Percentiles rank a stretch among this genome's conserved stretches.
Evolutionary conservation across 2,888 invertebrate genomes (phyloP).

Genomic region (Lithophane ornitopus): DNA sequence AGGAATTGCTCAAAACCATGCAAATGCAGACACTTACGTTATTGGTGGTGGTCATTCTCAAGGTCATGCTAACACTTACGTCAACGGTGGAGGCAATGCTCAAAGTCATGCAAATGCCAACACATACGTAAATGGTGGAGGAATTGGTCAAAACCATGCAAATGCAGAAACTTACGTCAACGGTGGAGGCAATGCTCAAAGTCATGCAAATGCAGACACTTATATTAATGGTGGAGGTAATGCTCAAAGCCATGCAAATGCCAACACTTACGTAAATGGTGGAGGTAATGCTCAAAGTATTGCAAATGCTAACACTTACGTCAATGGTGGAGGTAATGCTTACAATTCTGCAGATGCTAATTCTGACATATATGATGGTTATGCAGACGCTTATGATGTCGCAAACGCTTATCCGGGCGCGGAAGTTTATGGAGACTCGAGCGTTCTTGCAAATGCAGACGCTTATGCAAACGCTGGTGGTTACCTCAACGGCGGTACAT

Average conservation of each 20-base stretch:
- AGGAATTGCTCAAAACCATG: not conserved
- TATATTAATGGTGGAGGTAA: fast-evolving
- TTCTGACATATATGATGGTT: not conserved
- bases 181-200: not conserved
- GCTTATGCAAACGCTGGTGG: not conserved
- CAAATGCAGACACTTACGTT: not conserved
- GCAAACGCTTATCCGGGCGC: not conserved
- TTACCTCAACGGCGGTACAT: not conserved
- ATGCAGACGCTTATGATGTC: not conserved
- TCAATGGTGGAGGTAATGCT: not conserved
- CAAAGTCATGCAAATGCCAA: too few relatives aligned
- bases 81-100: too few relatives aligned
- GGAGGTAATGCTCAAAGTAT: not conserved
- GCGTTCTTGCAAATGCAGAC: not conserved
- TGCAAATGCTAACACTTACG: not conserved
- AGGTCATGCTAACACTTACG: not conserved
- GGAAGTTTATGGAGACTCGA: not conserved
- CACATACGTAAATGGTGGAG: not conserved
- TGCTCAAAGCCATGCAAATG: not conserved
- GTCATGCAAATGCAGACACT: not conserved
- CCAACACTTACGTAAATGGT: not conserved
- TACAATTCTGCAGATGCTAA: not conserved
- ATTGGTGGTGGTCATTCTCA: not conserved
- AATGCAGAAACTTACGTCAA: not conserved
- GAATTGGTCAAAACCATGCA: not conserved